Percentiles rank a stretch among this genome's conserved stretches.
phyloP scores from a whole-genome alignment of 2,797 vertebrate genomes.

The Avahi laniger region DNA sequence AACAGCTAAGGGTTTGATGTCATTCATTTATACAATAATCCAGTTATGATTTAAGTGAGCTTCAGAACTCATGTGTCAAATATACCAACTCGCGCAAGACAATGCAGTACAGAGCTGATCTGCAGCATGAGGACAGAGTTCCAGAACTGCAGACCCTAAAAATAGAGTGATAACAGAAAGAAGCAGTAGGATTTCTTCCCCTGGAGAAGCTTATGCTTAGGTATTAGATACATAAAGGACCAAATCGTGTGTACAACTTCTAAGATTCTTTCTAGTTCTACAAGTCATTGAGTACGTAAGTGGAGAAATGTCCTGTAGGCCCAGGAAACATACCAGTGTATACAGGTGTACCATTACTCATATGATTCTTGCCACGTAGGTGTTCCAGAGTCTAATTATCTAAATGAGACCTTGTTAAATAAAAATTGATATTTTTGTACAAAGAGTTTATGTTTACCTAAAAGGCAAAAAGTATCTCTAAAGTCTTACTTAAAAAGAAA shows the following conservation, averaged over 20 bases:
- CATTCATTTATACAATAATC: background rate
- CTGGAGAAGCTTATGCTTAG: background rate
- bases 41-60: background rate
- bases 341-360: background rate
- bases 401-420: constrained; percentile 29
- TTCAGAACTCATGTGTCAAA: background rate
- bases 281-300: background rate
- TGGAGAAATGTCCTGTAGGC: background rate
- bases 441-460: background rate
- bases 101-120: background rate
- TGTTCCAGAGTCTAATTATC: background rate
- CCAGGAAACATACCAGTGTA: background rate
- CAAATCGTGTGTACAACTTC: background rate
- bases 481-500: background rate
- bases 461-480: background rate
- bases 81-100: background rate
- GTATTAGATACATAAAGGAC: background rate
- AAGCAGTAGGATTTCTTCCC: background rate
- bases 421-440: background rate
- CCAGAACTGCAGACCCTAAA: background rate
- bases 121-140: background rate
- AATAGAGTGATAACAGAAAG: background rate
- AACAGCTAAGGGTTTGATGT: background rate
- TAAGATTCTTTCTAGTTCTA: background rate
- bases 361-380: background rate